Conservation (phyloP, 2,113 vertebrate species). For the Neodontobutis hainanensis region DNA sequence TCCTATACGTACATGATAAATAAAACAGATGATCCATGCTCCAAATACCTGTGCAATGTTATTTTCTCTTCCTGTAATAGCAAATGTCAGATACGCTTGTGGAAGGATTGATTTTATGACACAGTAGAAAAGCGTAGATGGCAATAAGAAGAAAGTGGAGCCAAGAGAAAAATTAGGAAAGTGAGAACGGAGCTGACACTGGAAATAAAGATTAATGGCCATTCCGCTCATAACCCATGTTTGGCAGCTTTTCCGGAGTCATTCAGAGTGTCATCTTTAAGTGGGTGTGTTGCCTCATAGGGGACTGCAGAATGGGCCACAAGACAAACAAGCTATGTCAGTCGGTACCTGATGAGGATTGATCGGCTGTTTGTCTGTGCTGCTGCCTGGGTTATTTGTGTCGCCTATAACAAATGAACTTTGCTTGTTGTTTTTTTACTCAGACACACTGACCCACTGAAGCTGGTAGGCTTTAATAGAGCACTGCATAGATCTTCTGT, state of each 20-base stretch:
- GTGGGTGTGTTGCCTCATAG: slow-evolving; percentile 8
- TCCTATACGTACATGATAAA: background rate
- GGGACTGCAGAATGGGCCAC: slow-evolving; percentile 30
- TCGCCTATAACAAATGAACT: slow-evolving; percentile 33
- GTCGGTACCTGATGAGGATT: slow-evolving; percentile 54
- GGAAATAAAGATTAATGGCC: slow-evolving; percentile 64
- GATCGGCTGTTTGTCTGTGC: slow-evolving; percentile 34
- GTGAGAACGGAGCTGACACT: slow-evolving; percentile 22
- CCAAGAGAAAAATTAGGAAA: slow-evolving; percentile 31
- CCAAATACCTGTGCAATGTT: slow-evolving; percentile 18
- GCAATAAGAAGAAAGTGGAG: slow-evolving; percentile 27
- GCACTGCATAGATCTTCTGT: slow-evolving; percentile 22
- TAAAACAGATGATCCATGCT: background rate
- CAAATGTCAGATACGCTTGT: slow-evolving; percentile 42
- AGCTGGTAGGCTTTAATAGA: slow-evolving; percentile 13
- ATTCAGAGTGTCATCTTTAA: slow-evolving; percentile 47
- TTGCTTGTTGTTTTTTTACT: slow-evolving; percentile 28
- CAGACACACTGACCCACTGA: slow-evolving; percentile 49
- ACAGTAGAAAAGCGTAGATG: slow-evolving; percentile 27
- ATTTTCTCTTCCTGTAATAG: slow-evolving; percentile 43
- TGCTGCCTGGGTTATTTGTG: slow-evolving; percentile 13
- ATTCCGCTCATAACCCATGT: slow-evolving; percentile 33
- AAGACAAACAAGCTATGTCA: slow-evolving; percentile 40
- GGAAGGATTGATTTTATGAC: slow-evolving; percentile 67
- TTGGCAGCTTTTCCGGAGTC: slow-evolving; percentile 50